These are phyloP conservation scores for Cyclargus thomasi DNA, from an alignment of 1,140 invertebrate species.

Conservation along the genomic window DNA sequence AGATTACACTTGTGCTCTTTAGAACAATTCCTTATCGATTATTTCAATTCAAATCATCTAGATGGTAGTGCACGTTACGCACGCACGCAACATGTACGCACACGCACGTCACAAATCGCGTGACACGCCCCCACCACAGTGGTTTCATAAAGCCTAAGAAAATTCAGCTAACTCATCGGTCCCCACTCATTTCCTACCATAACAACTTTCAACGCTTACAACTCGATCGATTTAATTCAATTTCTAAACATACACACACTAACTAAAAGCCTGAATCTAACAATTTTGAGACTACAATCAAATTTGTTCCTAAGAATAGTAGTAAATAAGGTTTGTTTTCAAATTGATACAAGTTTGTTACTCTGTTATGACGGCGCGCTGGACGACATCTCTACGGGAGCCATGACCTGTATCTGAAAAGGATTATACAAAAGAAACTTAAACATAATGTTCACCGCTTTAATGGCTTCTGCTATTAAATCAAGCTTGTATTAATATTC, in stretches of 20 bases:
- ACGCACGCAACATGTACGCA: too few species aligned
- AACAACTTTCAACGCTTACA: slow-evolving; percentile 26
- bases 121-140: too few species aligned
- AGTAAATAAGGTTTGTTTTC: slow-evolving; percentile 51
- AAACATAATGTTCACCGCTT: neutral
- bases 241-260: slow-evolving; percentile 42
- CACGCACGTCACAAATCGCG: too few species aligned
- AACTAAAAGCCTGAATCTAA: slow-evolving; percentile 69
- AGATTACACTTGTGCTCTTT: too few species aligned
- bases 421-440: slow-evolving; percentile 14
- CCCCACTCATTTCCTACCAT: slow-evolving; percentile 11
- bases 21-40: too few species aligned
- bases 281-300: slow-evolving; percentile 58
- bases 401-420: slow-evolving; percentile 53
- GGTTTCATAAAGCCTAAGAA: too few species aligned
- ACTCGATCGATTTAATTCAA: slow-evolving; percentile 20
- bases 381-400: slow-evolving; percentile 52
- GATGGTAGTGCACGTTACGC: too few species aligned
- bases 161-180: neutral
- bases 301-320: slow-evolving; percentile 66
- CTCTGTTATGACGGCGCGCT: slow-evolving; percentile 62
- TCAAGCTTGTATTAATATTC: too few species aligned
- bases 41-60: too few species aligned
- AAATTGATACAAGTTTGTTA: slow-evolving; percentile 45
- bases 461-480: too few species aligned